A percentile compares a stretch with the other conserved stretches of the same genome.
Evolutionary conservation across 2,888 invertebrate species (phyloP).

Genomic region (Petrophora chlorosata): DNA sequence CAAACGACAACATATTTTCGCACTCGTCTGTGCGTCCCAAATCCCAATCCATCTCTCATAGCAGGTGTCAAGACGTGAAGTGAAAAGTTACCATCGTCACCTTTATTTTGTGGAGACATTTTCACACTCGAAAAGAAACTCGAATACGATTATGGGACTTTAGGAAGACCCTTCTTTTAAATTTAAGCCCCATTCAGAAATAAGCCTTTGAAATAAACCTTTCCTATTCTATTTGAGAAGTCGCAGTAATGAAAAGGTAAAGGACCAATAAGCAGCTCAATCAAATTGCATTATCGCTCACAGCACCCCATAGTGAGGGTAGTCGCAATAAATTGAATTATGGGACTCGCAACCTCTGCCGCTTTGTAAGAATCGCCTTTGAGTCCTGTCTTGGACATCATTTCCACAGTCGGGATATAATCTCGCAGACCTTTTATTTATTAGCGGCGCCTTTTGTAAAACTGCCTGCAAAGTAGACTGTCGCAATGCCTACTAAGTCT

Average conservation of each 20-base stretch:
- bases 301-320: slow-evolving; percentile 57
- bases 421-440: no score
- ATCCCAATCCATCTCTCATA: slow-evolving; percentile 62
- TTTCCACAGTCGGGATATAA: slow-evolving; percentile 41
- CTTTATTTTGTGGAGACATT: slow-evolving; percentile 55
- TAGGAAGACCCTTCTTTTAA: slow-evolving; percentile 27
- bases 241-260: slow-evolving; percentile 72
- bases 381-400: slow-evolving; percentile 42
- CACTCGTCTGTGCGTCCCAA: slow-evolving; percentile 45
- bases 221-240: slow-evolving; percentile 46
- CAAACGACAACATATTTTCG: slow-evolving; percentile 5
- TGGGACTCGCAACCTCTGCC: slow-evolving; percentile 61
- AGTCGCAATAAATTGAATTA: slow-evolving; percentile 76
- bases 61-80: slow-evolving; percentile 64
- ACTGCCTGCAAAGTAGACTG: no score
- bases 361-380: slow-evolving; percentile 59
- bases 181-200: slow-evolving; percentile 34
- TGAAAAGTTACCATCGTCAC: slow-evolving; percentile 65
- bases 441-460: no score
- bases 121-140: slow-evolving; percentile 50
- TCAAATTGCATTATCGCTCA: slow-evolving; percentile 76
- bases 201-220: slow-evolving; percentile 10
- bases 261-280: slow-evolving; percentile 77
- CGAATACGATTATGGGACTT: slow-evolving; percentile 35
- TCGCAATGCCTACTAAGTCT: no score